Evolutionary conservation across 2,888 invertebrate genomes (phyloP), one percentile per base, ranked within the genome.

Genomic region (Entomobrya proxima): DNA sequence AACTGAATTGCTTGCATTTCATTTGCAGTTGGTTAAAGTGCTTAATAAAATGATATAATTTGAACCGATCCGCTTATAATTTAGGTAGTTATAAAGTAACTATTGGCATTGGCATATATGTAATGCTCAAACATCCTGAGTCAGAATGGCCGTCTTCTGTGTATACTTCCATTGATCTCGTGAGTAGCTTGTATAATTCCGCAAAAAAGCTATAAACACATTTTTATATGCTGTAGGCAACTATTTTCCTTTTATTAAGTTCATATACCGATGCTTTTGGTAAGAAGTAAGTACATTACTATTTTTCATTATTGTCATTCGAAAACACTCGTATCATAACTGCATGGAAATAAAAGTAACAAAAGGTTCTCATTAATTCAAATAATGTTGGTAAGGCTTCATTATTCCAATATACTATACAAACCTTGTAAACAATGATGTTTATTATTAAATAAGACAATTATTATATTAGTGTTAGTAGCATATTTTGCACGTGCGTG

Each of bases 1-100:
- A n/a, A n/a, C n/a, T n/a, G n/a, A n/a, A 67, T 6, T 80, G 72
- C 72, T 80, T 80, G 72, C 61, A 21, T 81, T 72, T 80, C 52
- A 80, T 81, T 81, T 61, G 40, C 61, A 81, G 47, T 81, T 40
- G 15, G 37, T 37, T 67, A 50, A 40, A 79, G 47, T 40, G 18
- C 78, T 79, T 37, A 24, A 69, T 69, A 69, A 69, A 55, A 76
- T 50, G 61, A 61, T 61, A 32, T 61, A 61, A 55, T 55, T 7
- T 27, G 4, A 52, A 15, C 52, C 15, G 30, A 27, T 58, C 30
- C 13, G n/a, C 32, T 37, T 7, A 37, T 37, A 7, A 37, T 37
- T 15, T 47, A 47, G 13, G 47, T n/a, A 47, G n/a, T n/a, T 47
- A 47, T n/a, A 4, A 47, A 15, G 47, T 47, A 47, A 2, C 3